Evolutionary conservation across 2,113 vertebrate species (phyloP), one percentile per base, ranked within the genome.

Genomic region (Pygathrix nemaeus): DNA sequence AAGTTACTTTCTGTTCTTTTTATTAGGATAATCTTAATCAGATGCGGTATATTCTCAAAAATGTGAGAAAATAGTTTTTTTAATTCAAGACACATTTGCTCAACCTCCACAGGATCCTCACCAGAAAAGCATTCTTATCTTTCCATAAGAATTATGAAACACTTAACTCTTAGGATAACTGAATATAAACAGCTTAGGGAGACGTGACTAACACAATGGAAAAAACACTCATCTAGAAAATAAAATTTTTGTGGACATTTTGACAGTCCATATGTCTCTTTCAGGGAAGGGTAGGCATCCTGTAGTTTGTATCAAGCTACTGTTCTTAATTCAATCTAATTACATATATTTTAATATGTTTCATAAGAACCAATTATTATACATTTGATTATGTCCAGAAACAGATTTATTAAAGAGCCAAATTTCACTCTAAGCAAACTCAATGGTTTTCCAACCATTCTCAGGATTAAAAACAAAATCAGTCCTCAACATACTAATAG

Each of bases 1-100:
- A 94, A 96, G 73, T 43, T 68, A 91, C 0, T 82, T 87, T 95
- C 93, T 85, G 68, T 94, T 66, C 94, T 95, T 96, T 97, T 89
- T 90, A 96, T 83, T 66, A 80, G 50, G 13, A 96, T 23, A 66
- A 89, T 94, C 88, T 89, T 89, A 88, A 96, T 96, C 66, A 89
- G 35, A 79, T 66, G 8, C 66, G 35, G 10, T 64, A 73, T 89
- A 75, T 87, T 79, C 43, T 89, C 38, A 57, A 93, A 95, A 95
- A 93, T 10, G 4, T 93, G 25, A 96, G 12, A 50, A 94, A 94
- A 88, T 72, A 81, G 57, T 35, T 88, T 97, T 92, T 91, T n/a
- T 87, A 94, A 95, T 75, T 27, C 64, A 96, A 76, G 57, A 91
- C 13, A 66, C 21, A 90, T 43, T 92, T 96, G 43, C 68, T 93